Evolutionary conservation across 2,888 invertebrate species (phyloP).

Genomic region (Muscina levida): DNA sequence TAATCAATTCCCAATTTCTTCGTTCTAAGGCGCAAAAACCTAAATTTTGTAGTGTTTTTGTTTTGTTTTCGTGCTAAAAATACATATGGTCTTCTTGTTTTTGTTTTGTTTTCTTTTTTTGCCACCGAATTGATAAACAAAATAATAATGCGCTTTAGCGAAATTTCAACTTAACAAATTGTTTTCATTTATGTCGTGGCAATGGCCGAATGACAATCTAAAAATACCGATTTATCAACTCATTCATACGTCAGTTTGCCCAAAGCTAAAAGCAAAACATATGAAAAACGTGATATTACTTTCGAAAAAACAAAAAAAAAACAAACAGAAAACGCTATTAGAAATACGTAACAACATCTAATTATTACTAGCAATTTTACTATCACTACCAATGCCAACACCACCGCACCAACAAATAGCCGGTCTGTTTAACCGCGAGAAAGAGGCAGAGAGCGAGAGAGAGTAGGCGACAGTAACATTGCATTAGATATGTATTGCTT

Average conservation of each 20-base stretch:
- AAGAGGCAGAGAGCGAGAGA: not conserved
- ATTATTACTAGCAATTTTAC: not conserved
- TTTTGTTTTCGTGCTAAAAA: slow-evolving; percentile 54
- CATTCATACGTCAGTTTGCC: slow-evolving; percentile 51
- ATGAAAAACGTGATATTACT: slow-evolving; percentile 56
- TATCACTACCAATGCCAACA: too few species aligned
- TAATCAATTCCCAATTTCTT: slow-evolving; percentile 35
- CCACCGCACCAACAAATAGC: not conserved
- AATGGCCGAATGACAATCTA: slow-evolving; percentile 28
- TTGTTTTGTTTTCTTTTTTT: too few species aligned
- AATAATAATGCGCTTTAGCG: slow-evolving; percentile 56
- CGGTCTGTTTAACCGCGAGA: not conserved
- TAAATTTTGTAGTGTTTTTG: slow-evolving; percentile 7
- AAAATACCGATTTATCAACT: slow-evolving; percentile 23
- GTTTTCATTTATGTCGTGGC: slow-evolving; percentile 21
- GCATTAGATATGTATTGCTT: slow-evolving; percentile 30
- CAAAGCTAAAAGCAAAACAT: slow-evolving; percentile 17
- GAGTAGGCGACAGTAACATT: slow-evolving; percentile 3
- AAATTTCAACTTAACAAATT: slow-evolving; percentile 45
- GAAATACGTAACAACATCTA: not conserved
- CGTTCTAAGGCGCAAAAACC: slow-evolving; percentile 58
- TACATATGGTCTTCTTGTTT: slow-evolving; percentile 30
- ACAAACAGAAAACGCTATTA: slow-evolving; percentile 5
- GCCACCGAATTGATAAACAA: slow-evolving; percentile 20
- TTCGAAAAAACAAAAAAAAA: not conserved